Percentiles rank a stretch among this genome's conserved stretches.
Conservation (phyloP, 2,888 invertebrate genomes). For the Elysia crispata region DNA sequence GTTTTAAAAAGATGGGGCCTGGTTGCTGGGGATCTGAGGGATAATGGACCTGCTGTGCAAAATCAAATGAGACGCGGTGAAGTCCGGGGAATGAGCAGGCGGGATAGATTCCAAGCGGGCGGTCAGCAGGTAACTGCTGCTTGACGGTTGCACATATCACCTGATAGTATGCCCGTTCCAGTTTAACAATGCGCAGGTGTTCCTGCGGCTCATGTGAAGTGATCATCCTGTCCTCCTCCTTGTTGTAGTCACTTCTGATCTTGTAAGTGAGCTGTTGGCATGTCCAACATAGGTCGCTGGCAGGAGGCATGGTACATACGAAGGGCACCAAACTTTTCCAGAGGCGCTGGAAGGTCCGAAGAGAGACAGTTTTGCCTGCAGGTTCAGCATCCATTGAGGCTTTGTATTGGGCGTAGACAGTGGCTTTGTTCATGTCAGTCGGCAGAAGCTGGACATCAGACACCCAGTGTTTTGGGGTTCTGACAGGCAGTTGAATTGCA, state of each 20-base stretch:
- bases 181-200: no score
- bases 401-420: no score
- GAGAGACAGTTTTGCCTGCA: no score
- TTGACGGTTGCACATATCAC: neutral
- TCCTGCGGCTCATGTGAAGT: neutral
- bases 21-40: conserved; percentile 56
- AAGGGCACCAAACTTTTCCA: no score
- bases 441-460: no score
- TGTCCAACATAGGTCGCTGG: conserved; percentile 27
- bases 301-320: no score
- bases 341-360: no score
- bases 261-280: neutral
- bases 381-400: no score
- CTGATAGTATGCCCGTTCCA: neutral
- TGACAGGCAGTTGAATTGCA: conserved; percentile 48
- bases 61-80: conserved; percentile 36
- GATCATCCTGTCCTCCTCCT: conserved; percentile 1
- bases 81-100: neutral
- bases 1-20: conserved; percentile 53
- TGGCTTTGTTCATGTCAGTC: no score
- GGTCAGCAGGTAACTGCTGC: no score
- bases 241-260: conserved; percentile 3
- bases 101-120: neutral
- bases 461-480: conserved; percentile 28
- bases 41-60: conserved; percentile 54